Evolutionary conservation across 2,113 vertebrate species (phyloP), one percentile per base, ranked within the genome.

Genomic region (Ageneiosus marmoratus): DNA sequence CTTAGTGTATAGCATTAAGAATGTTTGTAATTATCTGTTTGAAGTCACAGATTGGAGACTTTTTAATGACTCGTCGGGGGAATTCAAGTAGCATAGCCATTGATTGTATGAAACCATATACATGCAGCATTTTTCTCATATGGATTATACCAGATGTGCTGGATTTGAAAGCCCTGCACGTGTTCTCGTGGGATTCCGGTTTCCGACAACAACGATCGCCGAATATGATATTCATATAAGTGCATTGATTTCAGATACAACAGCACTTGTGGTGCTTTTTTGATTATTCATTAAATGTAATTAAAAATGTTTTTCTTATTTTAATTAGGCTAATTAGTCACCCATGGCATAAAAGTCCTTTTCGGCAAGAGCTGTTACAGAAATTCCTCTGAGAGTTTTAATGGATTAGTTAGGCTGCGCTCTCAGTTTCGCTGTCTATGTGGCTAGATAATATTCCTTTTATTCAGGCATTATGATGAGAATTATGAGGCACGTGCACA

Each of bases 241-340:
- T 16, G 29, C 29, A n/a, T 34, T 44, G 46, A 65, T 65, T 79
- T 48, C 32, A 65, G 15, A 65, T 56, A 78, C 53, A 62, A 78
- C 41, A n/a, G 41, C 76, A 44, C 13, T 60, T 78, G 53, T 55
- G 34, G 34, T 78, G 60, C 24, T 78, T 56, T 78, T 41, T 78
- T 76, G 5, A 58, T 20, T 77, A 58, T 44, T 77, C 34, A 58
- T 58, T 41, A 27, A 81, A 84, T 46, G 48, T 77, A 48, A 77
- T 83, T 77, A 18, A 56, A 77, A 67, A 65, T 51, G 44, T 34
- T 41, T 79, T 41, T 48, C 58, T 79, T 63, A 48, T 78, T 41
- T 32, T 78, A 77, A 83, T 83, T 67, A 29, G 50, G 16, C 62
- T 69, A 69, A 83, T 83, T 83, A 70, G 62, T 41, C 29, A 74